Conservation (phyloP, 2,797 vertebrate genomes). For the Cynodonichthys magdalenae region DNA sequence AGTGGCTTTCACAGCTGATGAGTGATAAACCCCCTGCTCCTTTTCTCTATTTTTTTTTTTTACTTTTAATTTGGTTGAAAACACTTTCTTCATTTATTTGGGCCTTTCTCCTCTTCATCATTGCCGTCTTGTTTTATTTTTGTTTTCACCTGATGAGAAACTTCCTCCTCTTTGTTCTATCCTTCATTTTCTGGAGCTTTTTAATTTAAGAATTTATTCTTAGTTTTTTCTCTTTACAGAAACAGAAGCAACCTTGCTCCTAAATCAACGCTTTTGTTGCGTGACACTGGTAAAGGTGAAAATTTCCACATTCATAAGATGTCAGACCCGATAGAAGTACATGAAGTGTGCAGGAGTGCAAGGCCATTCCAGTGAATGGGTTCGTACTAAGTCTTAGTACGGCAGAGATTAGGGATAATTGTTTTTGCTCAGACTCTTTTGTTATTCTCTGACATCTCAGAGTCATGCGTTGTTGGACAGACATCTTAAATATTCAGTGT, state of each 20-base stretch:
- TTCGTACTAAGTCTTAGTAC: neutral
- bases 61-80: slow-evolving; percentile 22
- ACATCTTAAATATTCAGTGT: neutral
- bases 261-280: slow-evolving; percentile 26
- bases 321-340: slow-evolving; percentile 15
- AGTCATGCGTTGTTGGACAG: neutral
- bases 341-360: slow-evolving; percentile 37
- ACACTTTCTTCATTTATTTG: slow-evolving; percentile 22
- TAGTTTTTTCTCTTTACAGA: no score
- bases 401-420: slow-evolving; percentile 11
- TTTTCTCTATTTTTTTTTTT: neutral
- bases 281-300: slow-evolving; percentile 7
- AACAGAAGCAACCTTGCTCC: slow-evolving; percentile 20
- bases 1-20: slow-evolving; percentile 17
- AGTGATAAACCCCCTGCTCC: neutral
- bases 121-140: slow-evolving; percentile 8
- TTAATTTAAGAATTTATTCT: slow-evolving; percentile 31
- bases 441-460: neutral
- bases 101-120: neutral
- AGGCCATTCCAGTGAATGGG: slow-evolving; percentile 51
- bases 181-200: slow-evolving; percentile 31
- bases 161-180: slow-evolving; percentile 9
- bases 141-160: slow-evolving; percentile 1
- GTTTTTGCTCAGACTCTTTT: slow-evolving; percentile 3
- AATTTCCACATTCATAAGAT: slow-evolving; percentile 10